Conservation (phyloP, 2,797 vertebrate genomes). For the Sus cebifrons region DNA sequence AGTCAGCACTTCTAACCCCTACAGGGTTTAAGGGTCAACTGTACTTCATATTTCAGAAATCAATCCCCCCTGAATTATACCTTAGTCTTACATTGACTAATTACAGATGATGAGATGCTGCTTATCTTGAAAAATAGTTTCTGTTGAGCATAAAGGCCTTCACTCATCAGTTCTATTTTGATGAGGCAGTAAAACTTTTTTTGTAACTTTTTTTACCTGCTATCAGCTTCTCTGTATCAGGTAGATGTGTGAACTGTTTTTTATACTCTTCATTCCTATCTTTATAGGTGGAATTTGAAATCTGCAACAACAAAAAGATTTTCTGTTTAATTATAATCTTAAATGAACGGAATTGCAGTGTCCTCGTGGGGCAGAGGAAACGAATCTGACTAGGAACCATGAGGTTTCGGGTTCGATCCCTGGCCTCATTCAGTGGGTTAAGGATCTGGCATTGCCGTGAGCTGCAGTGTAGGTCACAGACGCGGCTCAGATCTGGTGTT, state of each 20-base stretch:
- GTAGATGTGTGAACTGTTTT: slow-evolving; percentile 95
- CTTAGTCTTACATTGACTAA: slow-evolving; percentile 26
- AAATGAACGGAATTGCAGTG: background rate
- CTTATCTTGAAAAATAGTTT: slow-evolving; percentile 47
- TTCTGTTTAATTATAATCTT: slow-evolving; percentile 50
- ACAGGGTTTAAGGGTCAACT: too few species aligned
- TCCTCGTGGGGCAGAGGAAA: background rate
- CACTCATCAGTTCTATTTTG: background rate
- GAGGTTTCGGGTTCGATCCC: too few species aligned
- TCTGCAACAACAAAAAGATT: slow-evolving; percentile 89
- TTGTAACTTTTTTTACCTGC: slow-evolving; percentile 92
- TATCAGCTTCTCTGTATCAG: slow-evolving; percentile 94
- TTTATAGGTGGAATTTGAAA: slow-evolving; percentile 94
- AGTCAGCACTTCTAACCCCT: too few species aligned
- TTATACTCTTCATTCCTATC: slow-evolving; percentile 96
- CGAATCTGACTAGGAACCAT: too few species aligned
- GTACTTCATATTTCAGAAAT: slow-evolving; percentile 40
- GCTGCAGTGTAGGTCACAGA: too few species aligned
- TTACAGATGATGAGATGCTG: background rate
- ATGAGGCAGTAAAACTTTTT: slow-evolving; percentile 35
- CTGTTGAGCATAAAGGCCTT: slow-evolving; percentile 22
- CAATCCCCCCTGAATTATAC: slow-evolving; percentile 8
- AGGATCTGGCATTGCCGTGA: too few species aligned
- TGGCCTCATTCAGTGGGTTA: too few species aligned
- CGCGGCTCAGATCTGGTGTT: too few species aligned